Percentiles rank a stretch among this genome's conserved stretches.
phyloP scores from a whole-genome alignment of 2,888 invertebrate species.

The Rotaria sp. region DNA sequence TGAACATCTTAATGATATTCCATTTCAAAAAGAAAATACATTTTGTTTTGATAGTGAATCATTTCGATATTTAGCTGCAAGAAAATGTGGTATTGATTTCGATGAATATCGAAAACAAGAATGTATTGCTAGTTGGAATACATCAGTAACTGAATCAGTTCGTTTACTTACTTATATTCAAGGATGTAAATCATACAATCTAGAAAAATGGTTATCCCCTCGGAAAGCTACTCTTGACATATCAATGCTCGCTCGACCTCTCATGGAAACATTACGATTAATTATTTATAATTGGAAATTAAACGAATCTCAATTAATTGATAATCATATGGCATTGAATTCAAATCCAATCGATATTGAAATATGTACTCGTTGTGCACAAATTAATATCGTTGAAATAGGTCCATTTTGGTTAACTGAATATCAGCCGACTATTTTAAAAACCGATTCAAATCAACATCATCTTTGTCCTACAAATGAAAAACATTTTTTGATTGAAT shows the following conservation, averaged over 20 bases:
- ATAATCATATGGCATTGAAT: background rate
- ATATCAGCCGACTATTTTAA: background rate
- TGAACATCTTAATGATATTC: background rate
- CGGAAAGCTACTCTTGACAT: background rate
- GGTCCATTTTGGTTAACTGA: background rate
- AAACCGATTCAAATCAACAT: background rate
- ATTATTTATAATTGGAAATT: background rate
- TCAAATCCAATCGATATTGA: background rate
- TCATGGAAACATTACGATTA: background rate
- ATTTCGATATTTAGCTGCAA: background rate
- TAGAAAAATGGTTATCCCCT: background rate
- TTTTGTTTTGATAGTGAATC: conserved; percentile 8
- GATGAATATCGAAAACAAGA: background rate
- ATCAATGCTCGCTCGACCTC: background rate
- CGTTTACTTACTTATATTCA: background rate
- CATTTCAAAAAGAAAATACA: background rate
- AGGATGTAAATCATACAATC: background rate
- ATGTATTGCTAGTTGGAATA: background rate
- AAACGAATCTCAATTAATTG: background rate
- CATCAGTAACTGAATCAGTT: background rate
- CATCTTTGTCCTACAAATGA: background rate
- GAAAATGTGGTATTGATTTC: background rate
- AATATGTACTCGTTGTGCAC: background rate
- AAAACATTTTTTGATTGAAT: background rate
- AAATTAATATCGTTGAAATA: background rate